Evolutionary conservation across 23 tunicate genomes (phyloP).

Genomic region (Ciona savignyi): DNA sequence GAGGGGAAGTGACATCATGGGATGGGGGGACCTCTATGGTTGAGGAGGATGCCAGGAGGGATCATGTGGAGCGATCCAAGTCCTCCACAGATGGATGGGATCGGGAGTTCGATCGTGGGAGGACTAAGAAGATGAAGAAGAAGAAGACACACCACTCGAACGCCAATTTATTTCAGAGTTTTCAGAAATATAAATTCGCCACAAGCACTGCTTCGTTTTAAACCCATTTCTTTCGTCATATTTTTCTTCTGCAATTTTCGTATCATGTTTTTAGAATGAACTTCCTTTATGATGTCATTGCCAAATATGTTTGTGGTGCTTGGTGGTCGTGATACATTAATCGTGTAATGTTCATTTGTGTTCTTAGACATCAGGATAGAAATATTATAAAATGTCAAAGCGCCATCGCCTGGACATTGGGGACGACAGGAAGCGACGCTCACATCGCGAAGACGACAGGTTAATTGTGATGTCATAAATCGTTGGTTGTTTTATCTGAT

Average conservation of each 20-base stretch:
- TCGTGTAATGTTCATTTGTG: no score
- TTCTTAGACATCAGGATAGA: not conserved
- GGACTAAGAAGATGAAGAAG: slow-evolving; percentile 31
- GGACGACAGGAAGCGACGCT: slow-evolving; percentile 49
- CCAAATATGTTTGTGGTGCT: not conserved
- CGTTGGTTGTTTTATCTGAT: no score
- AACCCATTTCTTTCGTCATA: no score
- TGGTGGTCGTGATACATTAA: not conserved
- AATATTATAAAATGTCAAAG: slow-evolving; percentile 55
- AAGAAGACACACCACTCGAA: slow-evolving; percentile 11
- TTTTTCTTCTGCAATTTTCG: no score
- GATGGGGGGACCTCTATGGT: slow-evolving; percentile 61
- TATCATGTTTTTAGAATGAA: no score
- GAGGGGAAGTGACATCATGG: slow-evolving; percentile 50
- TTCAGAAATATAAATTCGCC: no score
- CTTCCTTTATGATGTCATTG: no score
- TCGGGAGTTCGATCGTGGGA: slow-evolving; percentile 75
- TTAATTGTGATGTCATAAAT: not conserved
- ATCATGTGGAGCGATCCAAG: slow-evolving; percentile 8
- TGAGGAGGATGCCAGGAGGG: slow-evolving; percentile 63
- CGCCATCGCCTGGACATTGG: slow-evolving; percentile 88
- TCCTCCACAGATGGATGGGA: slow-evolving; percentile 57
- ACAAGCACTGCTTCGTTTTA: no score
- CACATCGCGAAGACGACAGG: slow-evolving; percentile 52
- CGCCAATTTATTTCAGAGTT: slow-evolving; percentile 71